Percentiles rank a stretch among this genome's conserved stretches.
Conservation (phyloP, 2,888 invertebrate genomes). For the Danaus chrysippus region DNA sequence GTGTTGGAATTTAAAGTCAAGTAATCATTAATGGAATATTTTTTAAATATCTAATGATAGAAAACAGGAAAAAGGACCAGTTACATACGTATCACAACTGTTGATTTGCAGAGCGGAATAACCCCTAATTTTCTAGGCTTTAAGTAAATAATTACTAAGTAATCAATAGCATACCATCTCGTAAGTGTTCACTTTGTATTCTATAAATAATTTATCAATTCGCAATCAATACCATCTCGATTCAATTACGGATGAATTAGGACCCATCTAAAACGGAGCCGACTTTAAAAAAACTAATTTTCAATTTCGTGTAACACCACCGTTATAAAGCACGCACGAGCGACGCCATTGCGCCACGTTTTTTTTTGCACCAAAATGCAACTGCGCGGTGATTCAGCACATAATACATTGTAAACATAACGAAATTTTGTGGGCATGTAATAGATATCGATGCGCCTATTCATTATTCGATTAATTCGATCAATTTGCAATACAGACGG, state of each 20-base stretch:
- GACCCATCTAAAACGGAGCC: conserved; percentile 51
- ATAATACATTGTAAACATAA: conserved; percentile 64
- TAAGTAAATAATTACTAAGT: not conserved
- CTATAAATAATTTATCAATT: conserved; percentile 29
- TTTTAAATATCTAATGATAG: too few species aligned
- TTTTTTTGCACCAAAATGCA: conserved; percentile 72
- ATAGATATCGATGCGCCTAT: conserved; percentile 49
- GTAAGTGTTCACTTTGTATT: conserved; percentile 19
- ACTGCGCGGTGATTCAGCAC: conserved; percentile 60
- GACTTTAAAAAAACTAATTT: conserved; percentile 60
- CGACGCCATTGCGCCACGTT: conserved; percentile 44
- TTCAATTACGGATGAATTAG: conserved; percentile 63
- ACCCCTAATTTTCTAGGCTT: too few species aligned
- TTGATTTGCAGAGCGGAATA: too few species aligned
- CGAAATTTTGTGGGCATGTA: conserved; percentile 62
- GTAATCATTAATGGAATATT: too few species aligned
- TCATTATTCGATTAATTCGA: conserved; percentile 49
- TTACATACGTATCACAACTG: too few species aligned
- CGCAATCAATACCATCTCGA: conserved; percentile 38
- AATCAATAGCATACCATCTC: conserved; percentile 21
- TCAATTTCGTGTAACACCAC: conserved; percentile 64
- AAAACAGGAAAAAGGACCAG: too few species aligned
- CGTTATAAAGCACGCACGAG: conserved; percentile 69
- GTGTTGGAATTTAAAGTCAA: too few species aligned
- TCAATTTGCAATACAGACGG: conserved; percentile 49